Percentiles rank a stretch among this genome's conserved stretches.
phyloP scores from a whole-genome alignment of 2,113 vertebrate genomes.

The Alexandromys fortis region DNA sequence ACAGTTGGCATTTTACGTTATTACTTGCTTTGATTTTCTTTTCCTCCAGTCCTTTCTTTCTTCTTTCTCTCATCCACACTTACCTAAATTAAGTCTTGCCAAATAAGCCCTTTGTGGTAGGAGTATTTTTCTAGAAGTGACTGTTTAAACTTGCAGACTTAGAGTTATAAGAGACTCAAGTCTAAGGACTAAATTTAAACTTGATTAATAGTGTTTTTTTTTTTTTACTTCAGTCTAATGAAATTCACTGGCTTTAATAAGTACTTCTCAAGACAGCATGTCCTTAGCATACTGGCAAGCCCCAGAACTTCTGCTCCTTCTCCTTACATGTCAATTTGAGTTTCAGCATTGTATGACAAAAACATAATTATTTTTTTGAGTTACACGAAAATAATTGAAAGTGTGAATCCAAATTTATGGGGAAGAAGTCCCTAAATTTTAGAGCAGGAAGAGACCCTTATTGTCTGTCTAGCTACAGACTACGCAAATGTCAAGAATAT shows the following conservation, averaged over 20 bases:
- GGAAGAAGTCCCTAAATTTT: constrained; percentile 17
- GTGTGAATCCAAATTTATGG: constrained; percentile 42
- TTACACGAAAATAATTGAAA: constrained; percentile 50
- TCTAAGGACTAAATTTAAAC: constrained; percentile 13
- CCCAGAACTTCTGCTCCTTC: constrained; percentile 77
- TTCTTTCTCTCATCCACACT: background rate
- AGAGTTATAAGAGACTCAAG: background rate
- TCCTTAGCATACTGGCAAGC: constrained; percentile 63
- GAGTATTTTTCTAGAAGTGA: constrained; percentile 2
- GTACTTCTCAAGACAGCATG: constrained; percentile 68
- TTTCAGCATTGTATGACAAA: constrained; percentile 61
- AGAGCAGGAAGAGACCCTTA: background rate
- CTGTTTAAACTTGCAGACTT: constrained; percentile 18
- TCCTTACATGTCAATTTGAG: constrained; percentile 70
- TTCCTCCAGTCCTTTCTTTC: background rate
- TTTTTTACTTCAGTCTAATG: constrained; percentile 51
- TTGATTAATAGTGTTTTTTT: constrained; percentile 23
- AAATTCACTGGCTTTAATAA: constrained; percentile 70
- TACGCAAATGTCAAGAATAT: background rate
- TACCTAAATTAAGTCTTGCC: constrained; percentile 39
- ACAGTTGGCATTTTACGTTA: constrained; percentile 54
- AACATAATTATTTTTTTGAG: constrained; percentile 55
- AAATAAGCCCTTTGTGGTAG: constrained; percentile 15
- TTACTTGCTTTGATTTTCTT: background rate
- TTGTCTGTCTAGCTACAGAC: background rate